Conservation (phyloP, 2,797 vertebrate species). For the Bovichtus variegatus region DNA sequence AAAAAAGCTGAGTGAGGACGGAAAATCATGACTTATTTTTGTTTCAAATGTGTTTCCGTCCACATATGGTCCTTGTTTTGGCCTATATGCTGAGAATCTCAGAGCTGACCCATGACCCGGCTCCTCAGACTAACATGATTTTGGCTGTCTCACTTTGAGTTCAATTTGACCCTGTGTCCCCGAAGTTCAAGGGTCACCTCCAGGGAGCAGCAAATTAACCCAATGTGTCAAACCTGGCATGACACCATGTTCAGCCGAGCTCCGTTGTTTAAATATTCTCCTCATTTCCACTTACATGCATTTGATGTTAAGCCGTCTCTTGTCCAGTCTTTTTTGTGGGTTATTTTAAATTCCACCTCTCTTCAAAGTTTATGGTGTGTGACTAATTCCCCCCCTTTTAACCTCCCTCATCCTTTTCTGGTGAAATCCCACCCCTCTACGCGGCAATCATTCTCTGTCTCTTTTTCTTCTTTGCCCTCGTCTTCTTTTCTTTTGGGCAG, state of each 20-base stretch:
- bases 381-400: constrained; percentile 71
- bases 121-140: constrained; percentile 88
- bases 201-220: constrained; percentile 89
- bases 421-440: constrained; percentile 60
- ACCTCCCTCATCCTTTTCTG: constrained; percentile 55
- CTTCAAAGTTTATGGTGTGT: constrained; percentile 77
- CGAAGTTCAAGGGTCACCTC: constrained; percentile 84
- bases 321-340: constrained; percentile 42
- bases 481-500: constrained; percentile 64
- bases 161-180: constrained; percentile 79
- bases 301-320: constrained; percentile 59
- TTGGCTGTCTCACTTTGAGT: constrained; percentile 83
- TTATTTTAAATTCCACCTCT: constrained; percentile 70
- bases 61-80: constrained; percentile 90
- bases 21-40: constrained; percentile 84
- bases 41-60: constrained; percentile 83
- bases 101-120: constrained; percentile 81
- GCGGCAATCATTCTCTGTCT: constrained; percentile 52
- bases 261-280: constrained; percentile 65
- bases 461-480: constrained; percentile 56
- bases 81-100: constrained; percentile 82
- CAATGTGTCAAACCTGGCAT: constrained; percentile 89
- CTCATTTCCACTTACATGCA: constrained; percentile 50
- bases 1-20: constrained; percentile 33
- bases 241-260: constrained; percentile 85